Evolutionary conservation across 2,113 vertebrate species (phyloP).

Genomic region (Psephotus haematonotus): DNA sequence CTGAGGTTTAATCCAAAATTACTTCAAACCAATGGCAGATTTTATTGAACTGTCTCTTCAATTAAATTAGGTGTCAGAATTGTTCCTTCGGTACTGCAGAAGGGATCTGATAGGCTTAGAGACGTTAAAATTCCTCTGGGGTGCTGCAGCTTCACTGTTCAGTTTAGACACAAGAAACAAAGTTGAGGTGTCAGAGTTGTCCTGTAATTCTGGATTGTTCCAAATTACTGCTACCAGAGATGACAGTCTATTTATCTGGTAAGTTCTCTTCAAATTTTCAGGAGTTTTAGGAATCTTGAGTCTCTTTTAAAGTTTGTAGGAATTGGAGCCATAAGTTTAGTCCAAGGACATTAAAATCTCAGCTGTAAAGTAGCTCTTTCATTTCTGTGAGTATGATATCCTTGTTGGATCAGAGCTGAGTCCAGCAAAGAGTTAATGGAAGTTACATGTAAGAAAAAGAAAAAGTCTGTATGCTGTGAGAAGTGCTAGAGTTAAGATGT

Average conservation of each 20-base stretch:
- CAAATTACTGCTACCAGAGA: neutral
- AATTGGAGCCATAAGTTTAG: neutral
- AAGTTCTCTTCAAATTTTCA: neutral
- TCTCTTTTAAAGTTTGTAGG: neutral
- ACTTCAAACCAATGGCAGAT: constrained; percentile 46
- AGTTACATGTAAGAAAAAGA: neutral
- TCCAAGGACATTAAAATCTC: neutral
- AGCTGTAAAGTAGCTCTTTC: neutral
- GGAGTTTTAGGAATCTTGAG: neutral
- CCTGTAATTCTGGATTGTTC: constrained; percentile 13
- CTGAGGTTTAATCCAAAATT: constrained; percentile 37
- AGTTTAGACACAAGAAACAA: neutral
- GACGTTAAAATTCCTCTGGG: neutral
- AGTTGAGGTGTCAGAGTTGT: neutral
- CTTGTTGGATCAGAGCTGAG: neutral
- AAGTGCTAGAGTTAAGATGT: neutral
- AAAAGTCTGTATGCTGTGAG: neutral
- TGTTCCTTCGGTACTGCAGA: neutral
- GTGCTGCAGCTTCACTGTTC: neutral
- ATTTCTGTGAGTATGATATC: neutral
- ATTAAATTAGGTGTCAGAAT: constrained; percentile 48
- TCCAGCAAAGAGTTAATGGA: neutral
- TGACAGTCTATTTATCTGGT: neutral
- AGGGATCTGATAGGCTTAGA: constrained; percentile 24
- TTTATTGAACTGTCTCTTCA: constrained; percentile 51